Evolutionary conservation across 1,140 invertebrate species (phyloP).

Genomic region (Drosophila hydei): DNA sequence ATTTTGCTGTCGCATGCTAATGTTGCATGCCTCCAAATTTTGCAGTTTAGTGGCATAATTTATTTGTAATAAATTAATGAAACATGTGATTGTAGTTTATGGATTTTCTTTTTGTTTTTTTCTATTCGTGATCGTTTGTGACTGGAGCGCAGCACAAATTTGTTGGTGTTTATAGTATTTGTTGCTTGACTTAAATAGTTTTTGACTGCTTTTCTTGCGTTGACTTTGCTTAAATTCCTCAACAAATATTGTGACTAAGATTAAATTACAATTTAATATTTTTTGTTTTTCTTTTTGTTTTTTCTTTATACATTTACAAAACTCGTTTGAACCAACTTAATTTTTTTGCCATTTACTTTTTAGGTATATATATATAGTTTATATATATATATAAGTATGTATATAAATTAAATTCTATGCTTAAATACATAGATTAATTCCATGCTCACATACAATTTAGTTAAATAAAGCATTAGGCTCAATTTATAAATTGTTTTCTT

Average conservation of each 20-base stretch:
- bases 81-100: slow-evolving; percentile 51
- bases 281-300: slow-evolving; percentile 39
- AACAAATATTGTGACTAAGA: slow-evolving; percentile 74
- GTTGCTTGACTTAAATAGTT: slow-evolving; percentile 51
- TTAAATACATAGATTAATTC: slow-evolving; percentile 78
- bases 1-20: slow-evolving; percentile 35
- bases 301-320: slow-evolving; percentile 74
- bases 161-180: slow-evolving; percentile 36
- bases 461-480: slow-evolving; percentile 63
- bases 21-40: slow-evolving; percentile 43
- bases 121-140: slow-evolving; percentile 39
- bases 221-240: slow-evolving; percentile 61
- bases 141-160: slow-evolving; percentile 49
- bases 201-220: slow-evolving; percentile 45
- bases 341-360: slow-evolving; percentile 28
- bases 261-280: slow-evolving; percentile 63
- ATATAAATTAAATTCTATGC: slow-evolving; percentile 69
- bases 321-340: slow-evolving; percentile 52
- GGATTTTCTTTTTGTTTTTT: slow-evolving; percentile 36
- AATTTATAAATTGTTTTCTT: slow-evolving; percentile 63
- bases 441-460: slow-evolving; percentile 63
- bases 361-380: slow-evolving; percentile 42
- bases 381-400: slow-evolving; percentile 28
- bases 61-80: slow-evolving; percentile 79
- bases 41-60: slow-evolving; percentile 65